phyloP scores from a whole-genome alignment of 2,113 vertebrate genomes.

The Ameiurus melas region DNA sequence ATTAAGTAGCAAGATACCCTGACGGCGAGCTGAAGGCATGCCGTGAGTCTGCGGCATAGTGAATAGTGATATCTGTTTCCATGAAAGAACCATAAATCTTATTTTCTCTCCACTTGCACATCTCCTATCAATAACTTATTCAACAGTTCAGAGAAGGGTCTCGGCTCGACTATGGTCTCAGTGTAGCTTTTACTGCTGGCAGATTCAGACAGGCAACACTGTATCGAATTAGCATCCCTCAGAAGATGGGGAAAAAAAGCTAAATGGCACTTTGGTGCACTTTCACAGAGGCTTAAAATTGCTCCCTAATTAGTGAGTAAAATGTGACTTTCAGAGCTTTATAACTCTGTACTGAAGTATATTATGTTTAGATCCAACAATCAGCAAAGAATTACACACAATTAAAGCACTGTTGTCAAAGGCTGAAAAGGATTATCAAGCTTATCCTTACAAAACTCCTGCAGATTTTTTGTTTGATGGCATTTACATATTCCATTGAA shows the following conservation, averaged over 20 bases:
- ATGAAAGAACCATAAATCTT: conserved; percentile 80
- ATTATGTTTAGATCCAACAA: neutral
- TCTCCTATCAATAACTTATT: conserved; percentile 46
- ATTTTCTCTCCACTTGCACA: conserved; percentile 64
- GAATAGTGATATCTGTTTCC: conserved; percentile 79
- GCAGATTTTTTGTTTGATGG: neutral
- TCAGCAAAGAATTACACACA: neutral
- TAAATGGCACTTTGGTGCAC: neutral
- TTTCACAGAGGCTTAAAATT: neutral
- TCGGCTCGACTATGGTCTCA: neutral
- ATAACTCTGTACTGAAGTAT: neutral
- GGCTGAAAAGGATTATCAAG: neutral
- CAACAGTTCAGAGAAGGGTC: conserved; percentile 23
- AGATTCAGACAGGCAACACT: conserved; percentile 15
- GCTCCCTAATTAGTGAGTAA: neutral
- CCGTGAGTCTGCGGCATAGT: conserved; percentile 74
- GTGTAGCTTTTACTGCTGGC: conserved; percentile 31
- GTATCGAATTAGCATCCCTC: conserved; percentile 13
- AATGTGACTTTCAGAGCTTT: neutral
- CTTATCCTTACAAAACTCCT: neutral
- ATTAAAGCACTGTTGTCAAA: neutral
- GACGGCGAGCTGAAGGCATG: conserved; percentile 59
- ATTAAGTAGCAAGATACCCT: conserved; percentile 9
- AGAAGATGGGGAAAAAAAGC: neutral
- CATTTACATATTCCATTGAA: neutral